Percentiles rank a stretch among this genome's conserved stretches.
Conservation (phyloP, 2,797 vertebrate species). For the Chelmon rostratus region DNA sequence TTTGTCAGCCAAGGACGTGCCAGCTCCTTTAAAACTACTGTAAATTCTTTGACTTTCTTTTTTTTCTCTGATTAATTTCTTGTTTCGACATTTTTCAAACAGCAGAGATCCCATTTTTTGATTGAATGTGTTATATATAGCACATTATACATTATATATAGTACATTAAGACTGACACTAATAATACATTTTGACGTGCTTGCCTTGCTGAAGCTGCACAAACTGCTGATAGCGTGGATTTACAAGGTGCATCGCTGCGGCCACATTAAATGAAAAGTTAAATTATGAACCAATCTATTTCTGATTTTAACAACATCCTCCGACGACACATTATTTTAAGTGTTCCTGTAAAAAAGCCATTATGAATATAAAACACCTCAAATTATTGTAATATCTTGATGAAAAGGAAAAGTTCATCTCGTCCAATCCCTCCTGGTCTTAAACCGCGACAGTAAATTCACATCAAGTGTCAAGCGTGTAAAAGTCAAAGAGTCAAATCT, state of each 20-base stretch:
- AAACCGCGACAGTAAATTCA: slow-evolving; percentile 71
- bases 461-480: slow-evolving; percentile 71
- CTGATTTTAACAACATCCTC: slow-evolving; percentile 79
- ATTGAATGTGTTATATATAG: slow-evolving; percentile 55
- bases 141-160: slow-evolving; percentile 74
- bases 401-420: slow-evolving; percentile 76
- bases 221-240: slow-evolving; percentile 75
- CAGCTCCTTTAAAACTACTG: slow-evolving; percentile 30
- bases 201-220: slow-evolving; percentile 67
- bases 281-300: slow-evolving; percentile 77
- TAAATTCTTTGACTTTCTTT: slow-evolving; percentile 39
- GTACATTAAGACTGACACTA: slow-evolving; percentile 74
- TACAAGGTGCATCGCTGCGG: slow-evolving; percentile 64
- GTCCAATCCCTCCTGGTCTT: slow-evolving; percentile 53
- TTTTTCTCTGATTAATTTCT: slow-evolving; percentile 58
- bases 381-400: slow-evolving; percentile 74
- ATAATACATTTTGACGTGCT: slow-evolving; percentile 72
- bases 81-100: slow-evolving; percentile 59
- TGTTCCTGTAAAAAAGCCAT: slow-evolving; percentile 72
- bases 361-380: slow-evolving; percentile 73
- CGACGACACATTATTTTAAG: slow-evolving; percentile 74
- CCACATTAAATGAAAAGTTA: slow-evolving; percentile 70
- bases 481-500: slow-evolving; percentile 81
- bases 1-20: slow-evolving; percentile 46
- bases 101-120: slow-evolving; percentile 55